Evolutionary conservation across 2,113 vertebrate species (phyloP), one percentile per base, ranked within the genome.

Genomic region (Syngnathus floridae): DNA sequence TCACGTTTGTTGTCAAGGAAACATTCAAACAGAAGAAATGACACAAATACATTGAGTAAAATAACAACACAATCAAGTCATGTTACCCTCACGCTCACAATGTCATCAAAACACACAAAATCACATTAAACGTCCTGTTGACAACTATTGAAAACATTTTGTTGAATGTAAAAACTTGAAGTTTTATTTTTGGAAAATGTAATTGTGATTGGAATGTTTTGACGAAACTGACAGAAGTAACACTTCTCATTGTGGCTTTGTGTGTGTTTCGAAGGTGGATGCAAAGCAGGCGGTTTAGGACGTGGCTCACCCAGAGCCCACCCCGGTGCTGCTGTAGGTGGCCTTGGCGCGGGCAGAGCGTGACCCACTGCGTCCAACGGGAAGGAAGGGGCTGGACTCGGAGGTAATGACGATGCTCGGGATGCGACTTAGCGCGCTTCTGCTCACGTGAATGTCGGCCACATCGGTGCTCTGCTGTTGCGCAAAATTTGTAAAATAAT

Each of bases 371-470:
- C 74, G 82, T 48, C 80, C 81, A 5, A 67, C 59, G 41, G 88
- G 69, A 0, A 88, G 82, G 67, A 89, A 87, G 65, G 86, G 80
- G 67, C 84, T 89, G 61, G 88, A 43, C 77, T 92, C 88, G 0
- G 88, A 75, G 37, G 88, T 91, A 75, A 91, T 46, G 59, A 90
- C 81, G 46, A 90, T 92, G 79, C 89, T 89, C 0, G 91, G 90
- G 73, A 91, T 90, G 21, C 85, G 87, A 56, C 77, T 78, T 2
- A 84, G 69, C 7, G 68, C 4, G 0, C 62, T 61, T 63, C 84
- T 84, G 11, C 35, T 73, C 56, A 51, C 7, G 17, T 80, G 71
- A 16, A 67, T 69, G 0, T 88, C 86, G 1, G 72, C 1, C 2
- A 22, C 21, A n/a, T 90, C 87, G 0, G 59, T 26, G 8, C 36